A percentile compares a stretch with the other conserved stretches of the same genome.
phyloP scores from a whole-genome alignment of 1,140 invertebrate genomes.

The Neotoxoptera formosana region DNA sequence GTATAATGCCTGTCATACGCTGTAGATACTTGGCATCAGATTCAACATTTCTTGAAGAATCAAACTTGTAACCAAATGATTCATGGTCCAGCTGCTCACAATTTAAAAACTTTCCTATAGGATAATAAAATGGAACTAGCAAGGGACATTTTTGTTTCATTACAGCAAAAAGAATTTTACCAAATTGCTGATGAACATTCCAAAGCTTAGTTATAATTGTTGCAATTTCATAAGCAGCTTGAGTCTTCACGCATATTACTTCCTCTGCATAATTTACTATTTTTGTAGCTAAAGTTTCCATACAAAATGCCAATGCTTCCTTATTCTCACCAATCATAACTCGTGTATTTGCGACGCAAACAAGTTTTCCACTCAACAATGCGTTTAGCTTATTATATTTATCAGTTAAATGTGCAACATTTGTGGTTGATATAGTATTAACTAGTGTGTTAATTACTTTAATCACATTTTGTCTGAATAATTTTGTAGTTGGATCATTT shows the following conservation, averaged over 20 bases:
- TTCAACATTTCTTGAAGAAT: slow-evolving; percentile 27
- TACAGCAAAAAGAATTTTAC: slow-evolving; percentile 11
- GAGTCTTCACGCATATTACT: slow-evolving; percentile 49
- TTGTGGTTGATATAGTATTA: slow-evolving; percentile 31
- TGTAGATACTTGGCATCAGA: slow-evolving; percentile 7
- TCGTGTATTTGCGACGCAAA: background rate
- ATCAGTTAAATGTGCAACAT: background rate
- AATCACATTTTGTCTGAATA: slow-evolving; percentile 25
- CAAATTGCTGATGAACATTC: slow-evolving; percentile 27
- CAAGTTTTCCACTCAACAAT: slow-evolving; percentile 37
- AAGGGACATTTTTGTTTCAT: slow-evolving; percentile 47
- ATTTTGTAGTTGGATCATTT: slow-evolving; percentile 27
- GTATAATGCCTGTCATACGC: slow-evolving; percentile 35
- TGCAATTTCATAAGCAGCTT: slow-evolving; percentile 58
- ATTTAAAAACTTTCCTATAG: background rate
- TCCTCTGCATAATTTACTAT: slow-evolving; percentile 36
- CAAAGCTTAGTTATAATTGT: slow-evolving; percentile 64
- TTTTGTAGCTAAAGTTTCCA: slow-evolving; percentile 23
- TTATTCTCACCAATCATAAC: slow-evolving; percentile 17
- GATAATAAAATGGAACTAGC: slow-evolving; percentile 24
- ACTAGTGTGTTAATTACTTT: slow-evolving; percentile 40
- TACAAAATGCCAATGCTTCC: slow-evolving; percentile 33
- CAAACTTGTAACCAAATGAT: slow-evolving; percentile 38
- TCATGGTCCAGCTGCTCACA: background rate
- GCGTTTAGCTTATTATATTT: slow-evolving; percentile 44